Evolutionary conservation across 1,140 invertebrate genomes (phyloP).

Genomic region (Neotoxoptera formosana): DNA sequence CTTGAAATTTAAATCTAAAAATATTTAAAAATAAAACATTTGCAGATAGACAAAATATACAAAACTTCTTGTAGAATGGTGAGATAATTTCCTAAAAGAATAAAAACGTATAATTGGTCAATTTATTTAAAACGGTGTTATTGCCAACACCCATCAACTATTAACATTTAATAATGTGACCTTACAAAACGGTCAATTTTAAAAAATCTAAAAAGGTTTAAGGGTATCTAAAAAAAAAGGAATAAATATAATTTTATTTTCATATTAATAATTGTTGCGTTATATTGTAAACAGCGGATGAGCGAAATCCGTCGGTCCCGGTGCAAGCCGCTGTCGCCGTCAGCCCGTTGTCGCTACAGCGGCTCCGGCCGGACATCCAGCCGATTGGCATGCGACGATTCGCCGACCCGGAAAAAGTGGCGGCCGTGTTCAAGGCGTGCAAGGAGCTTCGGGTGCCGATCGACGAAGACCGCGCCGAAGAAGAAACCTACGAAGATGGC

Average conservation of each 20-base stretch:
- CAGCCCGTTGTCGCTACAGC: background rate
- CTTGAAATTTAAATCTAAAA: background rate
- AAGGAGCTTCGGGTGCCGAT: slow-evolving; percentile 8
- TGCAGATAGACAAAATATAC: background rate
- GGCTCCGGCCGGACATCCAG: slow-evolving; percentile 24
- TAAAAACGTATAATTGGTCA: background rate
- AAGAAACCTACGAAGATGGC: background rate
- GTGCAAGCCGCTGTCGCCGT: background rate
- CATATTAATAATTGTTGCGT: background rate
- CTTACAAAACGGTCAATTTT: background rate
- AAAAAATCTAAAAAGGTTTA: background rate
- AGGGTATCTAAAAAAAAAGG: background rate
- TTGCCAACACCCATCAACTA: background rate
- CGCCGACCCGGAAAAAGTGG: slow-evolving; percentile 1
- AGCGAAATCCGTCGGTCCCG: background rate
- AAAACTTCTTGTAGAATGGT: background rate
- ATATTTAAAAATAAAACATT: background rate
- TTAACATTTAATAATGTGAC: background rate
- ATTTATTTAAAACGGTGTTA: background rate
- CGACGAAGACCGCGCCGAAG: background rate
- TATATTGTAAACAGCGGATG: background rate
- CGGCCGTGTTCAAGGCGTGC: slow-evolving; percentile 4
- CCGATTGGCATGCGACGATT: background rate
- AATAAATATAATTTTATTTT: background rate
- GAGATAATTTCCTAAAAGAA: background rate